Conservation (phyloP, 2,113 vertebrate genomes). For the Axis porcinus region DNA sequence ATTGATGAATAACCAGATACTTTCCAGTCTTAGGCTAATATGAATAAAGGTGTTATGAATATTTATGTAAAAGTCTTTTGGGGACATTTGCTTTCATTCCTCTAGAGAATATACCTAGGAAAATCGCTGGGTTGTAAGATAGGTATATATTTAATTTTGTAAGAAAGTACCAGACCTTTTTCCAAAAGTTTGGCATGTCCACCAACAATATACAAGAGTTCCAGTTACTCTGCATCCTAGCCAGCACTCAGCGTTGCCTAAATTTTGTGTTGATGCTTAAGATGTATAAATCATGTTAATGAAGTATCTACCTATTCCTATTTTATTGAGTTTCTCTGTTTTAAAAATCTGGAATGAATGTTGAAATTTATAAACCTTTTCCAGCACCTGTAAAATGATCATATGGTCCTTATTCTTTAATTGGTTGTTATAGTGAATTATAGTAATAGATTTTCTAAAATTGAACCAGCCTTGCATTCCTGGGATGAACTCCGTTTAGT, state of each 20-base stretch:
- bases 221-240: neutral
- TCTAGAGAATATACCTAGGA: neutral
- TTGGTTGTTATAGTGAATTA: neutral
- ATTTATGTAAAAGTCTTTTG: neutral
- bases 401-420: neutral
- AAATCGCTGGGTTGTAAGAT: neutral
- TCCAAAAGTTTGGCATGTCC: neutral
- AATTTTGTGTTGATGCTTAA: conserved; percentile 22
- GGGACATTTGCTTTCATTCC: neutral
- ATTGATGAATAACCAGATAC: neutral
- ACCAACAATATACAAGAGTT: neutral
- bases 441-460: neutral
- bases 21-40: neutral
- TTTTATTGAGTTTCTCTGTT: neutral
- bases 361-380: neutral
- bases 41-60: neutral
- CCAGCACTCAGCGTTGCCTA: neutral
- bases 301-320: neutral
- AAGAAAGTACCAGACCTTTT: neutral
- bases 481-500: neutral
- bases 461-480: conserved; percentile 3
- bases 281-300: neutral
- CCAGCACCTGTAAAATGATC: neutral
- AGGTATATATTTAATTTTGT: neutral
- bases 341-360: conserved; percentile 26